Evolutionary conservation across 2,888 invertebrate species (phyloP).

Genomic region (Smittia aterrima): DNA sequence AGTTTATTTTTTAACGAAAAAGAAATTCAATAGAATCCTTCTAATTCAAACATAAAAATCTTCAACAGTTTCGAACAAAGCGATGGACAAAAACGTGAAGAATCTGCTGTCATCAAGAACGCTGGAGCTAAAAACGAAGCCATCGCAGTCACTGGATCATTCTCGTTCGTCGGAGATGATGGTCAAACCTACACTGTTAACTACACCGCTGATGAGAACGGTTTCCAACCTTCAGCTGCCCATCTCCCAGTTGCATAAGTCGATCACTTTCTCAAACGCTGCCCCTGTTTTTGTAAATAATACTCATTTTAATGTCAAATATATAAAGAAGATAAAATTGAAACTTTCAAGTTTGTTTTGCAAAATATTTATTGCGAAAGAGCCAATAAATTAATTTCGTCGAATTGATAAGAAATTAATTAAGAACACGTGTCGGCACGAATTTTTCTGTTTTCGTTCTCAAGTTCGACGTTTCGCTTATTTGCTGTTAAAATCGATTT

Average conservation of each 20-base stretch:
- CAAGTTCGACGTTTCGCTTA: no score
- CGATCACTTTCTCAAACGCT: not conserved
- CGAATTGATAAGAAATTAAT: no score
- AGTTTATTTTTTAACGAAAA: constrained; percentile 46
- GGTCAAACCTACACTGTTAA: constrained; percentile 61
- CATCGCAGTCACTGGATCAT: constrained; percentile 56
- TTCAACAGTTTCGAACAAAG: constrained; percentile 57
- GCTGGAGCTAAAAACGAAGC: constrained; percentile 57
- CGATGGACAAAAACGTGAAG: constrained; percentile 57
- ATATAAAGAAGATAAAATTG: not conserved
- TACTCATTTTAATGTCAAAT: not conserved
- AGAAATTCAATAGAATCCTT: not conserved
- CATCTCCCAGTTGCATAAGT: constrained; percentile 32
- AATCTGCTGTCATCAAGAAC: constrained; percentile 57
- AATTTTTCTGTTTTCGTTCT: no score
- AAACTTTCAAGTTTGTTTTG: not conserved
- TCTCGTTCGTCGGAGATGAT: constrained; percentile 58
- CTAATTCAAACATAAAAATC: not conserved
- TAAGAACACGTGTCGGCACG: no score
- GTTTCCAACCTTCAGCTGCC: constrained; percentile 29
- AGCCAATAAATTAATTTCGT: no score
- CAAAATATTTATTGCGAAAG: no score
- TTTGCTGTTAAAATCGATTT: no score
- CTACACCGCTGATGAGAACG: constrained; percentile 48
- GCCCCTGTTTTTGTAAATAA: not conserved